Evolutionary conservation across 1,140 invertebrate genomes (phyloP).

Genomic region (Protaetia brevitarsis): DNA sequence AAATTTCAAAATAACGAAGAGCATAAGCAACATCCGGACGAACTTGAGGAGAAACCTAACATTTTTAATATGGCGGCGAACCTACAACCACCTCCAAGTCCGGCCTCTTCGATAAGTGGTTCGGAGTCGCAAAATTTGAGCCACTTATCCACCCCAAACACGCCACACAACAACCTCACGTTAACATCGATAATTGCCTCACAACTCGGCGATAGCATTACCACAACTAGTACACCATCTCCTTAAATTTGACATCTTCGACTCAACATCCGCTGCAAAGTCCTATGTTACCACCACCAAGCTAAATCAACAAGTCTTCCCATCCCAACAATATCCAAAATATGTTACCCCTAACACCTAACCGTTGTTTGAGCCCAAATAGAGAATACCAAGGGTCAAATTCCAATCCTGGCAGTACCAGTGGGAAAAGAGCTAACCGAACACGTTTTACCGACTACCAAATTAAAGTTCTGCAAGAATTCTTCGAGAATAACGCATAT

Average conservation of each 20-base stretch:
- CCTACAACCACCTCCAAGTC: conserved; percentile 54
- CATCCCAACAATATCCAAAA: conserved; percentile 60
- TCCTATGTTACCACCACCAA: conserved; percentile 76
- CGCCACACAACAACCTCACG: conserved; percentile 61
- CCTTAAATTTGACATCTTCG: conserved; percentile 48
- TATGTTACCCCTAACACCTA: conserved; percentile 63
- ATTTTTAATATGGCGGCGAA: conserved; percentile 53
- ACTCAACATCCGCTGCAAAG: conserved; percentile 51
- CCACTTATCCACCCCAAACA: conserved; percentile 50
- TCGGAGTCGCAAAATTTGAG: conserved; percentile 53
- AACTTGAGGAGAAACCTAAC: conserved; percentile 46
- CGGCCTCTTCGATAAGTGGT: conserved; percentile 52
- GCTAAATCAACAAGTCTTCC: conserved; percentile 65
- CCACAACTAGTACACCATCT: conserved; percentile 57
- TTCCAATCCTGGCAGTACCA: conserved; percentile 68
- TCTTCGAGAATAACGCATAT: conserved; percentile 99
- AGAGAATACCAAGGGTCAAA: conserved; percentile 64
- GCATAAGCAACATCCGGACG: conserved; percentile 25
- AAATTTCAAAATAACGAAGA: conserved; percentile 37
- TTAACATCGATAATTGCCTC: conserved; percentile 65
- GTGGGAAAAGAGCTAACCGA: conserved; percentile 92
- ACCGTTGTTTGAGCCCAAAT: conserved; percentile 67
- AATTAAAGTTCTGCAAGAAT: conserved; percentile 97
- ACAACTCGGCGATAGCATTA: conserved; percentile 60
- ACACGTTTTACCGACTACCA: conserved; percentile 99